Percentiles rank a stretch among this genome's conserved stretches.
Evolutionary conservation across 2,797 vertebrate genomes (phyloP).

Genomic region (Pangasius macronema): DNA sequence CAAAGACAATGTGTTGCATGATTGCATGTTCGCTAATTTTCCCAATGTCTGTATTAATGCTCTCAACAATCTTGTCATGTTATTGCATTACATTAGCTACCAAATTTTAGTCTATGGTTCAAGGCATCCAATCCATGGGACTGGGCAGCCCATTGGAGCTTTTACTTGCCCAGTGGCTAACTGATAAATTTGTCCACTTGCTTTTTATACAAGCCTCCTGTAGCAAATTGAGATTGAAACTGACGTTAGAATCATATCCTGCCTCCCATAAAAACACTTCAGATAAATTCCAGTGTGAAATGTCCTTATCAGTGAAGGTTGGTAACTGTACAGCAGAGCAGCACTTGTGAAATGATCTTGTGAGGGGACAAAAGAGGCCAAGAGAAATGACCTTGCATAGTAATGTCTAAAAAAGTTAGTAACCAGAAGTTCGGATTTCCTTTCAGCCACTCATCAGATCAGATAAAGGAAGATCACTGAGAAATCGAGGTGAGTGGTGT

Average conservation of each 20-base stretch:
- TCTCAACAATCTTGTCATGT: neutral
- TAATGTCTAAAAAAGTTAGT: neutral
- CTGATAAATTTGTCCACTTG: neutral
- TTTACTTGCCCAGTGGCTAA: neutral
- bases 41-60: neutral
- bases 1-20: neutral
- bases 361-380: neutral
- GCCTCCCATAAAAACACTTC: neutral
- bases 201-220: neutral
- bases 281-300: neutral
- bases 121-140: neutral
- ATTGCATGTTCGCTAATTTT: neutral
- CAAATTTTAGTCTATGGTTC: too few relatives aligned
- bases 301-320: neutral
- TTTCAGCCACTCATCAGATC: slow-evolving; percentile 42
- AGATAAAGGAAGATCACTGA: neutral
- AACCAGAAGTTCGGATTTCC: neutral
- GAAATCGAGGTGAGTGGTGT: neutral
- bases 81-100: neutral
- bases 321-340: too few relatives aligned
- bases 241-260: neutral
- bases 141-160: neutral
- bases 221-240: neutral
- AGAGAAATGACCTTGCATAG: neutral
- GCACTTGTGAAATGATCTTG: neutral